Evolutionary conservation across 2,113 vertebrate species (phyloP), one percentile per base, ranked within the genome.

Genomic region (Stercorarius parasiticus): DNA sequence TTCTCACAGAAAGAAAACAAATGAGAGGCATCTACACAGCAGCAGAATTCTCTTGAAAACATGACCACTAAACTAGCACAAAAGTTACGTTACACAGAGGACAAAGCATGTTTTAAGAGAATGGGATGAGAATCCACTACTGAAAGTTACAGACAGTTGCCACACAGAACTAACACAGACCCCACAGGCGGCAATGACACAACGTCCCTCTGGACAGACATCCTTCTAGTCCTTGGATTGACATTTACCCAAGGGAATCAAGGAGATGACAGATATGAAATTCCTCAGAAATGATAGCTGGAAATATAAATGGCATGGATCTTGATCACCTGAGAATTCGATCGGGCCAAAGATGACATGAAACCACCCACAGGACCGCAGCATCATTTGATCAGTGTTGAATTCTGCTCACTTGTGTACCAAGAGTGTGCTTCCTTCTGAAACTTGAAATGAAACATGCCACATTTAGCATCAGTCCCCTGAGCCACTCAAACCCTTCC

Each of bases 391-490:
- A 67, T 64, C 18, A 5, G 52, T 9, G 43, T 8, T 74, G 61
- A 83, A 21, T 72, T 64, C 59, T 66, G 38, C 38, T 83, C 67
- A 34, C 74, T 86, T 64, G 34, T 29, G 7, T 10, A 80, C 18
- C 19, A 62, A 73, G 22, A 91, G 13, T 3, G 0, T 72, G 56
- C 58, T 95, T 96, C 94, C 96, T 92, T 80, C 70, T 2, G 59
- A 97, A 96, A 96, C 92, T 56, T 76, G 84, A 96, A 96, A 92
- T 1, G 83, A 97, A 89, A 91, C 3, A 0, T 50, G 58, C 50
- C 34, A 27, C 47, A 79, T 94, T 95, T 95, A 95, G 87, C 73
- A 72, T 23, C 70, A 69, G 73, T 69, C 80, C 79, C 72, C 88
- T 34, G 40, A 79, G 73, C 40, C 77, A 77, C 21, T 15, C 43